Conservation (phyloP, 2,113 vertebrate genomes). For the Ctenodactylus gundi region DNA sequence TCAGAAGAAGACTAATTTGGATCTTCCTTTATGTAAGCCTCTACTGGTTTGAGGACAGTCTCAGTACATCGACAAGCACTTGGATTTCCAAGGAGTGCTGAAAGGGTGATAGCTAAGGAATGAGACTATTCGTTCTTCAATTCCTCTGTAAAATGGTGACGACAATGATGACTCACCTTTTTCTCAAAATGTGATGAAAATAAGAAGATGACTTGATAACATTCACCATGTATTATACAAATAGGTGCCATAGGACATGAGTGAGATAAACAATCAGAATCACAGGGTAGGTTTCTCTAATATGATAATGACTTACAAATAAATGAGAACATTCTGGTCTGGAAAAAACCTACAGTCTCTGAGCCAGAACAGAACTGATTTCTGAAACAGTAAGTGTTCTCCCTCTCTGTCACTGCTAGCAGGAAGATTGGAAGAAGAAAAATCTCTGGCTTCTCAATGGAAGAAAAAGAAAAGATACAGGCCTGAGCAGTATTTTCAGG, state of each 20-base stretch:
- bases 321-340: slow-evolving; percentile 22
- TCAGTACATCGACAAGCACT: not conserved
- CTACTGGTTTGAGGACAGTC: not conserved
- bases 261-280: slow-evolving; percentile 20
- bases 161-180: slow-evolving; percentile 36
- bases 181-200: slow-evolving; percentile 15
- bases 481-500: not conserved
- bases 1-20: not conserved
- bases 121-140: not conserved
- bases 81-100: not conserved
- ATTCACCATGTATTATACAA: not conserved
- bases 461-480: not conserved
- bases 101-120: not conserved
- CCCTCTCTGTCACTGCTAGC: not conserved
- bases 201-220: slow-evolving; percentile 22
- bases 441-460: not conserved
- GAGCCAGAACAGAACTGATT: slow-evolving; percentile 14
- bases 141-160: slow-evolving; percentile 23
- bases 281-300: slow-evolving; percentile 27
- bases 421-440: not conserved
- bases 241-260: not conserved
- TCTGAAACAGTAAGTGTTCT: slow-evolving; percentile 23
- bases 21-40: not conserved
- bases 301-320: slow-evolving; percentile 26
- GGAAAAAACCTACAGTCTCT: slow-evolving; percentile 10